These are phyloP conservation scores for Piliocolobus tephrosceles DNA, from an alignment of 2,113 vertebrate genomes.

Conservation along the genomic window DNA sequence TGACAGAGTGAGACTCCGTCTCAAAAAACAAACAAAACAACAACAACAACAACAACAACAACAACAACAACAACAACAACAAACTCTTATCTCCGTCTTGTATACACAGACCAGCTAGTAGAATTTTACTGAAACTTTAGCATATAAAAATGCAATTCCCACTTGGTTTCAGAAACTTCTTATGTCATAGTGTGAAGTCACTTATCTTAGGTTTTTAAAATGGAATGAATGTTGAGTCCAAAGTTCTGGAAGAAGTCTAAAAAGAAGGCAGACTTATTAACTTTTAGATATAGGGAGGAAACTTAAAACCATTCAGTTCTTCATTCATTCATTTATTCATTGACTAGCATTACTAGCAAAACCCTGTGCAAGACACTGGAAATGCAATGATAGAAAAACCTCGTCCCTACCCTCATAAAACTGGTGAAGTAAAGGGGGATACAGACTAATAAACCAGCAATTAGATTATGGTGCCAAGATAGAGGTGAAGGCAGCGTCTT, in stretches of 20 bases:
- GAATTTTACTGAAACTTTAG: neutral
- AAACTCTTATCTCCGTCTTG: neutral
- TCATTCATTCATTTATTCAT: neutral
- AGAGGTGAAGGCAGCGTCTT: neutral
- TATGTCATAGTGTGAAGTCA: neutral
- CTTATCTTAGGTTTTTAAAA: neutral
- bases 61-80: no score
- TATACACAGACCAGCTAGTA: neutral
- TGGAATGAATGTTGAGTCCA: neutral
- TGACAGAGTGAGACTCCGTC: no score
- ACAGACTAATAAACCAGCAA: neutral
- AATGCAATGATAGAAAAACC: neutral
- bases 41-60: no score
- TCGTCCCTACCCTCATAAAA: neutral
- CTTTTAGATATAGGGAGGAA: neutral
- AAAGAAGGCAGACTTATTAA: neutral
- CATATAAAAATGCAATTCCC: neutral
- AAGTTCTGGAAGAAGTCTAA: conserved; percentile 17
- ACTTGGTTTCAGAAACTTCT: neutral
- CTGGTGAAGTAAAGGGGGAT: neutral
- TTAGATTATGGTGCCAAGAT: neutral
- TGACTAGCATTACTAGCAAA: neutral
- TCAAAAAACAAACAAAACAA: no score
- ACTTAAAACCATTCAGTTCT: neutral
- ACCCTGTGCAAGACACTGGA: neutral